phyloP scores from a whole-genome alignment of 2,888 invertebrate species.

The Arctia plantaginis region DNA sequence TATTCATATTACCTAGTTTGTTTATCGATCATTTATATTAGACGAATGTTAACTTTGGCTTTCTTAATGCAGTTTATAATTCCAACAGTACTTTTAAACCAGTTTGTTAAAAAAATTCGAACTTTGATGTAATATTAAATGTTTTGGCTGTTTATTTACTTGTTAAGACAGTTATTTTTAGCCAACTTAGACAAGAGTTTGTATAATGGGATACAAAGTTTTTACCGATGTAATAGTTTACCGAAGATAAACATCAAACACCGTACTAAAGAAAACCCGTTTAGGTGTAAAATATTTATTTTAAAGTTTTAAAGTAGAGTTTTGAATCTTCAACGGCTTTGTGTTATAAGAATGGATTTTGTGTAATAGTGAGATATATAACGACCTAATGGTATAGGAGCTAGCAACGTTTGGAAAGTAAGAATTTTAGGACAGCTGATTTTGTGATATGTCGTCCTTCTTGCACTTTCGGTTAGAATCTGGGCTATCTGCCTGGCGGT shows the following conservation, averaged over 20 bases:
- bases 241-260: not conserved
- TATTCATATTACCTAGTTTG: no score
- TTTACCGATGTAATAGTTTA: not conserved
- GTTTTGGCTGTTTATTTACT: not conserved
- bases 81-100: not conserved
- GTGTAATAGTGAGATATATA: not conserved
- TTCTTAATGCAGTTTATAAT: not conserved
- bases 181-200: not conserved
- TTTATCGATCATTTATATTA: not conserved
- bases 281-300: not conserved
- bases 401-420: no score
- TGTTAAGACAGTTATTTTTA: not conserved
- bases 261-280: not conserved
- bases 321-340: no score
- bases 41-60: not conserved
- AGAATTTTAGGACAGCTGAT: no score
- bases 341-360: no score
- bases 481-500: no score
- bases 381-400: no score
- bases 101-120: not conserved
- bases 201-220: not conserved
- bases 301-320: not conserved
- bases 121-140: not conserved
- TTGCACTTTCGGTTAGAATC: no score
- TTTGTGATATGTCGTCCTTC: no score